Evolutionary conservation across 2,888 invertebrate species (phyloP), one percentile per base, ranked within the genome.

Genomic region (Leuctra nigra): DNA sequence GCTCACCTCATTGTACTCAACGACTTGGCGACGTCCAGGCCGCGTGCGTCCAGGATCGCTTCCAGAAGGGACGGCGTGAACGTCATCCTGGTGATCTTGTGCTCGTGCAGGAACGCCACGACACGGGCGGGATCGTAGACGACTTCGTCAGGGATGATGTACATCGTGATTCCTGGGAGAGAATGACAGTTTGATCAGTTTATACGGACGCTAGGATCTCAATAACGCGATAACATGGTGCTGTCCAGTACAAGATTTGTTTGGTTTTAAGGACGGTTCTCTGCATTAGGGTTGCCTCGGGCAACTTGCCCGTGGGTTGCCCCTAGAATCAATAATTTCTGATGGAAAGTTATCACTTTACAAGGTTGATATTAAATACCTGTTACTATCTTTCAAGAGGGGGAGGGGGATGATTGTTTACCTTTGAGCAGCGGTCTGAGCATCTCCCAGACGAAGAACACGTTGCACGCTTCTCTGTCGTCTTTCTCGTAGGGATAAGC

Each of bases 371-470:
- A n/a, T n/a, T n/a, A n/a, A n/a, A n/a, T n/a, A n/a, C n/a, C n/a
- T n/a, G n/a, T n/a, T n/a, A n/a, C n/a, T n/a, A n/a, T n/a, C n/a
- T n/a, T n/a, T n/a, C n/a, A n/a, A n/a, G n/a, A n/a, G n/a, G n/a
- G n/a, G n/a, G n/a, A n/a, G n/a, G n/a, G n/a, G n/a, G n/a, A n/a
- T n/a, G n/a, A n/a, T n/a, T 29, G 44, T 24, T 25, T 53, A 65
- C 66, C 66, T 62, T 63, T 63, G 11, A 64, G 48, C 7, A 66
- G 55, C 22, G 66, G 66, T 46, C 66, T 58, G 7, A 66, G 48
- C 64, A 65, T 66, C 61, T 66, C 66, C 66, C 66, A 66, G 7
- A 66, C 65, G 47, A 66, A 66, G 59, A 66, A 66, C 25, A 66
- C 61, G 61, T 66, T 66, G 54, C 66, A 65, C 3, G 66, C 66